phyloP scores from a whole-genome alignment of 2,113 vertebrate species.

The Eulemur macaco region DNA sequence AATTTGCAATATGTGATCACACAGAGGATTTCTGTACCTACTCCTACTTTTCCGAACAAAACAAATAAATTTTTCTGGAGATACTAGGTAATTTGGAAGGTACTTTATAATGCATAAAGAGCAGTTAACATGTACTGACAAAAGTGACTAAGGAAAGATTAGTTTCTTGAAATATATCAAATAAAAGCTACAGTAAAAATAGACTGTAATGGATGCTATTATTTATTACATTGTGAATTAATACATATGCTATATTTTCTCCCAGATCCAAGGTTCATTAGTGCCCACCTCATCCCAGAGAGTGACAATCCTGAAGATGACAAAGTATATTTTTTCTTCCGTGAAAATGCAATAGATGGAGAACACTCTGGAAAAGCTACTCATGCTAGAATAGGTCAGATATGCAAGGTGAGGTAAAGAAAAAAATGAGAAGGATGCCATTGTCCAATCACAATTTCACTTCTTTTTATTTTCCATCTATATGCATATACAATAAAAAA shows the following conservation, averaged over 20 bases:
- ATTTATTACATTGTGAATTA: not conserved
- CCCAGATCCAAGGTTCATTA: constrained; percentile 95
- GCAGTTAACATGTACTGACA: not conserved
- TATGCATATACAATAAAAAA: not conserved
- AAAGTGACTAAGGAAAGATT: not conserved
- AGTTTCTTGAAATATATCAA: not conserved
- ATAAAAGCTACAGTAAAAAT: not conserved
- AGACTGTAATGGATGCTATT: not conserved
- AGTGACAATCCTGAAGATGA: constrained; percentile 98
- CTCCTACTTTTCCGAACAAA: not conserved
- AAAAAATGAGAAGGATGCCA: not conserved
- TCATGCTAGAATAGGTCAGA: constrained; percentile 96
- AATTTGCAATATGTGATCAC: not conserved
- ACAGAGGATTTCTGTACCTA: not conserved
- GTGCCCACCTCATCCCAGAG: constrained; percentile 94
- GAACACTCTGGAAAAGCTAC: constrained; percentile 97
- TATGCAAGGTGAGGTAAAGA: constrained; percentile 93
- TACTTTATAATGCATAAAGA: not conserved
- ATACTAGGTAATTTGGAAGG: not conserved
- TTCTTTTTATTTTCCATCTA: not conserved
- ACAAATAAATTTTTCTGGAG: not conserved
- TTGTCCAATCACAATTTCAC: not conserved
- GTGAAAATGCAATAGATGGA: constrained; percentile 97
- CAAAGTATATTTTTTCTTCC: constrained; percentile 98
- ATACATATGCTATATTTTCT: constrained; percentile 41